These are phyloP conservation scores for Lagenorhynchus albirostris DNA, from an alignment of 2,113 vertebrate genomes.

Conservation along the genomic window DNA sequence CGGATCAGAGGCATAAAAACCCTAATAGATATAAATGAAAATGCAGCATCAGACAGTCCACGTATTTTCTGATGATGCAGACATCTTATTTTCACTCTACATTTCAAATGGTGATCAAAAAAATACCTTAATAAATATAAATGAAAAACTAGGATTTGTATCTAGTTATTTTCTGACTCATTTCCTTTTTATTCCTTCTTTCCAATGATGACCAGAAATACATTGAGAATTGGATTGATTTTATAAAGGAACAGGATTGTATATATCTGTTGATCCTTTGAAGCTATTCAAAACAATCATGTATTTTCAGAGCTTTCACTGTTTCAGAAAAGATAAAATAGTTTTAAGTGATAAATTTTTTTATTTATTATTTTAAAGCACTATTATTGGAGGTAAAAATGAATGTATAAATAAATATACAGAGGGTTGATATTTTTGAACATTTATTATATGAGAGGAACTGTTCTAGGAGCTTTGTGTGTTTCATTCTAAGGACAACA, in stretches of 20 bases:
- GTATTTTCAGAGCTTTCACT: background rate
- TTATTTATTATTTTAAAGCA: background rate
- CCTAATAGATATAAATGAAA: constrained; percentile 30
- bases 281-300: background rate
- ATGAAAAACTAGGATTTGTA: background rate
- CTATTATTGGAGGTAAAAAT: background rate
- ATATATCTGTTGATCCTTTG: background rate
- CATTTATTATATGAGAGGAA: background rate
- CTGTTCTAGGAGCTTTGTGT: background rate
- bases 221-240: background rate
- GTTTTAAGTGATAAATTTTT: background rate
- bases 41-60: background rate
- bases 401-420: background rate
- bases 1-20: background rate
- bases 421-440: background rate
- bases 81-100: constrained; percentile 2
- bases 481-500: background rate
- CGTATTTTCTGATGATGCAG: background rate
- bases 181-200: background rate
- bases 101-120: constrained; percentile 2
- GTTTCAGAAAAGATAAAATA: background rate
- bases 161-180: constrained; percentile 6
- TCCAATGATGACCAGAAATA: background rate
- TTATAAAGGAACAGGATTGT: background rate
- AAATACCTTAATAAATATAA: background rate